phyloP scores from a whole-genome alignment of 2,888 invertebrate genomes.

The Heliconius ethilla region DNA sequence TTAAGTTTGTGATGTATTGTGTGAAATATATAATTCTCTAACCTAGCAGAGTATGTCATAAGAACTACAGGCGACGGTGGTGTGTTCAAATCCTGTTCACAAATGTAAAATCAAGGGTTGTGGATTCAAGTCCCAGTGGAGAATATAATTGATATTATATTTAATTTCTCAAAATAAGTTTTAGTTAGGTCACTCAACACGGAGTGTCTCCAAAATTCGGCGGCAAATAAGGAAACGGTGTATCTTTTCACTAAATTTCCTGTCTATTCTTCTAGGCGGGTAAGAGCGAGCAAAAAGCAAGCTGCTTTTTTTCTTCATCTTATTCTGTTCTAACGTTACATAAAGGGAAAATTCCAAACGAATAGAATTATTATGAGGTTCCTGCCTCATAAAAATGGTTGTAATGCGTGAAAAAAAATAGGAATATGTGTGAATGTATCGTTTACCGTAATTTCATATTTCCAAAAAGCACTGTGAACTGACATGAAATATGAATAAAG shows the following conservation, averaged over 20 bases:
- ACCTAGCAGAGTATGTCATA: not conserved
- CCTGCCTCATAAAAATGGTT: too few species aligned
- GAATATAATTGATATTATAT: too few species aligned
- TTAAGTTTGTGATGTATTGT: not conserved
- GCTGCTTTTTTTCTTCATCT: too few species aligned
- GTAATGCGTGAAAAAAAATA: not conserved
- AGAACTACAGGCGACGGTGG: not conserved
- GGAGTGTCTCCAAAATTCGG: not conserved
- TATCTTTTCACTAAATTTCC: not conserved
- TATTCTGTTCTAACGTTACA: too few species aligned
- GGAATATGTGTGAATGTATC: not conserved
- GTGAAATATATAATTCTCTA: too few species aligned
- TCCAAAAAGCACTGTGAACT: not conserved
- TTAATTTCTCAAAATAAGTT: not conserved
- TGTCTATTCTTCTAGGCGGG: not conserved
- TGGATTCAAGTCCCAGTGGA: too few species aligned
- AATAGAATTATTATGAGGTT: too few species aligned
- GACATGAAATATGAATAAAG: constrained; percentile 14
- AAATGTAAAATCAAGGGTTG: too few species aligned
- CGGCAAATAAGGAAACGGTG: not conserved
- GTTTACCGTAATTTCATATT: not conserved
- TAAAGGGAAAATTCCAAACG: too few species aligned
- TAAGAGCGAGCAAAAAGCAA: not conserved
- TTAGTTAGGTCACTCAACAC: not conserved
- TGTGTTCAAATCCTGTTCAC: not conserved